Conservation (phyloP, 2,888 invertebrate genomes). For the Hypomecis atomaria region DNA sequence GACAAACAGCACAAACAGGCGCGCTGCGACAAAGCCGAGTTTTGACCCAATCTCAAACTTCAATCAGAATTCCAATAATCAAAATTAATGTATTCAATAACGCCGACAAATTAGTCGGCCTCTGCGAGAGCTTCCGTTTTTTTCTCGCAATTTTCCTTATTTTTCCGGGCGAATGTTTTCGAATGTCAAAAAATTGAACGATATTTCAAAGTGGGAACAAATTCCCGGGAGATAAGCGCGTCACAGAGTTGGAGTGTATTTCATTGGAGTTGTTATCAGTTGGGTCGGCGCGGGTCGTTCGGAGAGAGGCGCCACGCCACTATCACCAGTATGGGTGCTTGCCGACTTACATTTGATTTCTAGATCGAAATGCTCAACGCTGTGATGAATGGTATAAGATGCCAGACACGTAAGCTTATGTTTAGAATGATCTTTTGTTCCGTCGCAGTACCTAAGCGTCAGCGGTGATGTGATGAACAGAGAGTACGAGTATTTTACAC, state of each 20-base stretch:
- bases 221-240: constrained; percentile 66
- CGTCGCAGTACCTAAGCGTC: no score
- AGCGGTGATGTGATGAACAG: no score
- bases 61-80: constrained; percentile 45
- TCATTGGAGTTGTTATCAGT: constrained; percentile 79
- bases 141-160: constrained; percentile 47
- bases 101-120: constrained; percentile 44
- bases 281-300: constrained; percentile 40
- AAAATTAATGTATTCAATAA: constrained; percentile 48
- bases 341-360: background rate
- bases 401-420: no score
- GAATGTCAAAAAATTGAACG: constrained; percentile 68
- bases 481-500: no score
- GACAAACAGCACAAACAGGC: constrained; percentile 24
- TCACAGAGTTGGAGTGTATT: constrained; percentile 66
- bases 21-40: constrained; percentile 27
- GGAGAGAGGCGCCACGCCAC: constrained; percentile 2
- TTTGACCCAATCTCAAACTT: constrained; percentile 38
- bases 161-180: constrained; percentile 58
- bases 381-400: no score
- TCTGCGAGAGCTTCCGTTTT: constrained; percentile 37
- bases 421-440: no score
- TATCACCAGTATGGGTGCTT: constrained; percentile 20
- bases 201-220: constrained; percentile 73
- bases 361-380: no score